These are phyloP conservation scores for Urosaurus nigricauda DNA, from an alignment of 2,797 vertebrate genomes.

Conservation along the genomic window DNA sequence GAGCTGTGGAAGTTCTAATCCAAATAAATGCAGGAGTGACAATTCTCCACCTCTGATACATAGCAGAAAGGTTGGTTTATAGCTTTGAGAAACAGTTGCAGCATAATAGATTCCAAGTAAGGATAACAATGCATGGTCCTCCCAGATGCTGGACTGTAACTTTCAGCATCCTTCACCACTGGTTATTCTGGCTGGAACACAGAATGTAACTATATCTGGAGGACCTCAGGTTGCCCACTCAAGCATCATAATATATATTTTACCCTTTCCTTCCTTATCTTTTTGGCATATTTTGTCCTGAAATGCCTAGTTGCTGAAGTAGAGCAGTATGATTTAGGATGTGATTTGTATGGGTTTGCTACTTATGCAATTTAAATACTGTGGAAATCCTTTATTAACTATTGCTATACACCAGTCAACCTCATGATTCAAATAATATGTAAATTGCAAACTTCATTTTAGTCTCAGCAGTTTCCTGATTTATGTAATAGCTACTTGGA, in stretches of 20 bases:
- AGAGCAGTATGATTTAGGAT: background rate
- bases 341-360: background rate
- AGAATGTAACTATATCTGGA: too few species aligned
- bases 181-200: too few species aligned
- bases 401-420: background rate
- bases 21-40: too few species aligned
- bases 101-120: background rate
- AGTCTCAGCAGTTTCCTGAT: background rate
- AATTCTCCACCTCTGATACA: too few species aligned
- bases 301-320: background rate
- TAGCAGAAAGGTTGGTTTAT: background rate
- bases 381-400: background rate
- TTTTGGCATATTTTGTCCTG: background rate
- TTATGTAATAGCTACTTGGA: background rate
- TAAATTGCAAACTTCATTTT: background rate
- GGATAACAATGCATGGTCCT: too few species aligned
- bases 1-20: too few species aligned
- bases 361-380: background rate
- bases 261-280: background rate
- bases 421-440: background rate
- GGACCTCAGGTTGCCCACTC: too few species aligned
- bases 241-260: background rate
- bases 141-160: too few species aligned
- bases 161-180: too few species aligned
- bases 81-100: background rate